Evolutionary conservation across 2,113 vertebrate species (phyloP).

Genomic region (Fregata magnificens): DNA sequence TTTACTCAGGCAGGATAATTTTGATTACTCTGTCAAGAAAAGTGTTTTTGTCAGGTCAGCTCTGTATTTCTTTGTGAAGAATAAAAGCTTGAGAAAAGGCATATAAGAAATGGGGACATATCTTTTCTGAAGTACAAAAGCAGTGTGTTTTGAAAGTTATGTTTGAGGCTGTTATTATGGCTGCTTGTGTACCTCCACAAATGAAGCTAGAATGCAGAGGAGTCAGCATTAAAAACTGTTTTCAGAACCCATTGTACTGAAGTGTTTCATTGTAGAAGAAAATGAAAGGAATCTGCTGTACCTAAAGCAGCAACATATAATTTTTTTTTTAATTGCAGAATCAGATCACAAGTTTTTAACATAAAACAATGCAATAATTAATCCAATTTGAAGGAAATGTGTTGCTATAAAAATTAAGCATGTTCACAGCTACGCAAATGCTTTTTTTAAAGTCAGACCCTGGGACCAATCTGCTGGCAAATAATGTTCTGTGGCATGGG

Average conservation of each 20-base stretch:
- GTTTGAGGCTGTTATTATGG: constrained; percentile 66
- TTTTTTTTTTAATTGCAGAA: constrained; percentile 4
- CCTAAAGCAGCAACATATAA: constrained; percentile 40
- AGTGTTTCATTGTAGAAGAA: constrained; percentile 40
- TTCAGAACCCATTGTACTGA: not conserved
- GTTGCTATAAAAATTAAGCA: constrained; percentile 64
- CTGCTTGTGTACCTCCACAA: constrained; percentile 67
- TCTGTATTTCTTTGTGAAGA: constrained; percentile 42
- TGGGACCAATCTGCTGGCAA: constrained; percentile 47
- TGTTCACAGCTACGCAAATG: constrained; percentile 53
- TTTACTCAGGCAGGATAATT: not conserved
- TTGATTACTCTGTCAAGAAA: constrained; percentile 15
- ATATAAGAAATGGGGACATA: constrained; percentile 36
- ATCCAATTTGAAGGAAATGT: constrained; percentile 49
- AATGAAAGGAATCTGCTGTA: constrained; percentile 52
- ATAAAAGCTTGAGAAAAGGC: constrained; percentile 67
- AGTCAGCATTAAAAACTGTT: constrained; percentile 69
- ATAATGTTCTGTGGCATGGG: constrained; percentile 2
- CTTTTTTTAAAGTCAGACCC: constrained; percentile 45
- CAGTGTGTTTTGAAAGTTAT: constrained; percentile 37
- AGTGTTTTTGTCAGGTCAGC: constrained; percentile 2
- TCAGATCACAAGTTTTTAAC: constrained; percentile 52
- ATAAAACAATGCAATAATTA: constrained; percentile 62
- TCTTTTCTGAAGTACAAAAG: constrained; percentile 75
- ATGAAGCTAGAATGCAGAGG: constrained; percentile 70